phyloP scores from a whole-genome alignment of 1,140 invertebrate genomes.

The Capitella teleta region DNA sequence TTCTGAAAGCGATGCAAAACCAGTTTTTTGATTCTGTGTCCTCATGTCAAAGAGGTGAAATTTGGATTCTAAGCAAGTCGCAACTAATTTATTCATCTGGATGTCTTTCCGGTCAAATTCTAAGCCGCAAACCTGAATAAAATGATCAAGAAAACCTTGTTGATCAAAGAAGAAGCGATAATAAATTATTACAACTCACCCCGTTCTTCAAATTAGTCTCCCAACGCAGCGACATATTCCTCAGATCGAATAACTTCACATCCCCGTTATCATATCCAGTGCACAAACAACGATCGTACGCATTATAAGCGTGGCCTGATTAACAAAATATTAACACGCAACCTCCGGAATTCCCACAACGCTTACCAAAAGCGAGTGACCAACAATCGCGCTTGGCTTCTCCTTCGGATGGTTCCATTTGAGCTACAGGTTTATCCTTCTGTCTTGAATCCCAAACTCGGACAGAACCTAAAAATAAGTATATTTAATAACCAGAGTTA shows the following conservation, averaged over 20 bases:
- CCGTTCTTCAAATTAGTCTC: conserved; percentile 89
- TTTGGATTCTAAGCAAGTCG: conserved; percentile 84
- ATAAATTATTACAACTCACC: conserved; percentile 43
- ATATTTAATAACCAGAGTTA: no score
- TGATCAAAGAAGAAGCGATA: not conserved
- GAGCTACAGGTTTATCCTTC: conserved; percentile 66
- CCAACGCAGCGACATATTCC: conserved; percentile 71
- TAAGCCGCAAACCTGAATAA: conserved; percentile 61
- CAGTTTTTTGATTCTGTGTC: conserved; percentile 75
- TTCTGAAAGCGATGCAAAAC: conserved; percentile 66
- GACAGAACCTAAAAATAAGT: conserved; percentile 58
- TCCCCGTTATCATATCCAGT: conserved; percentile 96
- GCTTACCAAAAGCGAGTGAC: conserved; percentile 39
- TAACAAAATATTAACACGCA: no score
- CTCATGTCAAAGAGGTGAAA: conserved; percentile 80
- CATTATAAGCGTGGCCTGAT: conserved; percentile 69
- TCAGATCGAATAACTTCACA: conserved; percentile 88
- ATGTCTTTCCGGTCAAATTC: conserved; percentile 93
- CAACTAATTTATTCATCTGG: conserved; percentile 87
- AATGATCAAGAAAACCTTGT: conserved; percentile 3
- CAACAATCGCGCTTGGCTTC: conserved; percentile 42
- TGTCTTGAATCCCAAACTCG: conserved; percentile 93
- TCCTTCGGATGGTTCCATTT: conserved; percentile 58
- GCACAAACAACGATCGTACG: conserved; percentile 68
- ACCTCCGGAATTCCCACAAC: no score